Base-by-base conservation (phyloP, 2,888 invertebrate genomes). In the Scaeva pyrastri region DNA sequence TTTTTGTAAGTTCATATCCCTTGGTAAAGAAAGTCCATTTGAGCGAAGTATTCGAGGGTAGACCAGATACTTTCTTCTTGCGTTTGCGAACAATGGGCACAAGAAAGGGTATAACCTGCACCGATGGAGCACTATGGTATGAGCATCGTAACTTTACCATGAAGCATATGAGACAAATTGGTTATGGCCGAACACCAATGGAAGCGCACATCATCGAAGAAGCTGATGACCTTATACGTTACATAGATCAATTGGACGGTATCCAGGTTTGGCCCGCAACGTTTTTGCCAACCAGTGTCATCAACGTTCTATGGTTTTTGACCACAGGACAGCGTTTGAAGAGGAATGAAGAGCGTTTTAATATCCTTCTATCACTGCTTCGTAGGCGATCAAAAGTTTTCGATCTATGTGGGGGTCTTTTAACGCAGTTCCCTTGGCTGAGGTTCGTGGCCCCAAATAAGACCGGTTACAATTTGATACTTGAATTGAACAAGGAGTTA, bases 261-360 rank as follows among this genome's bases (percentile, higher is more conserved):
- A 55, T 74, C 19, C 88, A 91, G 0, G 88, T 90, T 1, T 91
- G 91, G 89, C 93, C 93, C 0, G 92, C 90, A 0, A 89, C 90
- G 16, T 89, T 94, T 81, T 89, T 95, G 70, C 92, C 94, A 1
- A 93, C 94, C 3, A 93, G 94, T 43, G 94, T 95, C 1, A 93
- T 96, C 56, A 96, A 95, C 89, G 94, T 95, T 0, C 90, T 96
- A 10, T 96, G 96, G 96, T 93, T 93, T 14, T 90, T 96, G 36
- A 93, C 94, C 4, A 94, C 95, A 12, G 94, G 94, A n/a, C 90
- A 91, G 73, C 74, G 93, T 43, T 93, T 95, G 45, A 88, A 91
- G n/a, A 91, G 92, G 50, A 90, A 92, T 5, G 93, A 94, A 85
- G 88, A 90, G 6, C 90, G 92, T 16, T 88, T 95, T 45, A 88